Percentiles rank a stretch among this genome's conserved stretches.
phyloP scores from a whole-genome alignment of 2,888 invertebrate species.

The Leucoma salicis region DNA sequence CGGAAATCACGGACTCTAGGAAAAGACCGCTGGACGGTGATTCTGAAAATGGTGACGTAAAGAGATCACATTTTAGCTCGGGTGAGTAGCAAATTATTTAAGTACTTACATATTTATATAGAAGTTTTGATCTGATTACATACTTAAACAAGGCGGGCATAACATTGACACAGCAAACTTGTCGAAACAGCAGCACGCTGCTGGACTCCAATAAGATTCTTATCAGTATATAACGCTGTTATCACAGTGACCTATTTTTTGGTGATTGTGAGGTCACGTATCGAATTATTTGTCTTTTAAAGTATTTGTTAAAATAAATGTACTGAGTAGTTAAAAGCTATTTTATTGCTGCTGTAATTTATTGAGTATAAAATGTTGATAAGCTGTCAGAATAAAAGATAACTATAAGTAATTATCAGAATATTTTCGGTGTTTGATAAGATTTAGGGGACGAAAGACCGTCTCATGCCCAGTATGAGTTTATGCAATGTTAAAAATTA shows the following conservation, averaged over 20 bases:
- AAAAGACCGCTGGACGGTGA: conserved; percentile 94
- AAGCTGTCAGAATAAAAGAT: conserved; percentile 31
- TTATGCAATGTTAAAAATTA: conserved; percentile 76
- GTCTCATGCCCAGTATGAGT: conserved; percentile 44
- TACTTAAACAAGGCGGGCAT: conserved; percentile 70
- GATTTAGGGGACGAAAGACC: conserved; percentile 29
- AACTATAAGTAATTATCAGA: conserved; percentile 37
- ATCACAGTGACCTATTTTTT: conserved; percentile 74
- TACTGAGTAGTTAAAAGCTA: conserved; percentile 27
- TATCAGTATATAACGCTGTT: conserved; percentile 67
- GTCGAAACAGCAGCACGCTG: conserved; percentile 57
- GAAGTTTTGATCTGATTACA: conserved; percentile 48
- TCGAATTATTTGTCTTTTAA: conserved; percentile 37
- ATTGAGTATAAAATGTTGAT: conserved; percentile 39
- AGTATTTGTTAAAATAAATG: conserved; percentile 29
- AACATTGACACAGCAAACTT: conserved; percentile 70
- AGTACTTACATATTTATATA: conserved; percentile 32
- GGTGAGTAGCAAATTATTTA: conserved; percentile 82
- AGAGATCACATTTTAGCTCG: conserved; percentile 95
- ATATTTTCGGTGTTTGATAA: conserved; percentile 47
- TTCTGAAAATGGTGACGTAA: conserved; percentile 93
- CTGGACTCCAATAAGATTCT: conserved; percentile 71
- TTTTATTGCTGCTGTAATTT: conserved; percentile 36
- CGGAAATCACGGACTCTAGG: conserved; percentile 94
- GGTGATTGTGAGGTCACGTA: conserved; percentile 59